A percentile compares a stretch with the other conserved stretches of the same genome.
Evolutionary conservation across 2,797 vertebrate genomes (phyloP).

Genomic region (Spinus olivaceus): DNA sequence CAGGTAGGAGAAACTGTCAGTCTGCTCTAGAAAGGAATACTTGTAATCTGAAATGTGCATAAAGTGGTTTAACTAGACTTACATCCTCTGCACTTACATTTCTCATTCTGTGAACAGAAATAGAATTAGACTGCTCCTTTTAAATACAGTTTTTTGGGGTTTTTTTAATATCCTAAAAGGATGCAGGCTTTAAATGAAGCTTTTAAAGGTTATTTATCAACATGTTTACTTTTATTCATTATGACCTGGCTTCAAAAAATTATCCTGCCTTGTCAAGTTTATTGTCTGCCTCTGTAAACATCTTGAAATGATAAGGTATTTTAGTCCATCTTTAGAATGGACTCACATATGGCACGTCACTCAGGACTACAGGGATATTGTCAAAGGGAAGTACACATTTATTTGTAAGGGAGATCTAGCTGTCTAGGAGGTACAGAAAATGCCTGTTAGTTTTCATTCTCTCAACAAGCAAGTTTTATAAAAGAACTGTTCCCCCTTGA

Average conservation of each 20-base stretch:
- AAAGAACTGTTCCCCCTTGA: not conserved
- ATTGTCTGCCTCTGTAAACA: not conserved
- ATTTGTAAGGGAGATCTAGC: not conserved
- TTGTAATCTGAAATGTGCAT: not conserved
- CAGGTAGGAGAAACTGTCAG: not conserved
- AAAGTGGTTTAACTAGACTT: not conserved
- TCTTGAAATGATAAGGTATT: not conserved
- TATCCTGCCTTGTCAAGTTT: not conserved
- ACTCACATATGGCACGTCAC: not conserved
- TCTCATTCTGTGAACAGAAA: not conserved
- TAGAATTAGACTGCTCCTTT: not conserved
- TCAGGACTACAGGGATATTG: not conserved
- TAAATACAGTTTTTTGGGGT: not conserved
- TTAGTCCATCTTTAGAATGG: not conserved
- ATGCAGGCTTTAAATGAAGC: not conserved
- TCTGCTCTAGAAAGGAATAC: not conserved
- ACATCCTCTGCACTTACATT: not conserved
- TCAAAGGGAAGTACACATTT: not conserved
- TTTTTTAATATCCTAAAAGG: not conserved
- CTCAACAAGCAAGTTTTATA: not conserved
- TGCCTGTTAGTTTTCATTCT: not conserved
- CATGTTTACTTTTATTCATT: not conserved
- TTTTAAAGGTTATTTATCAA: not conserved
- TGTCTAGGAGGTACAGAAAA: not conserved
- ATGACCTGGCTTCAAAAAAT: not conserved